A percentile compares a stretch with the other conserved stretches of the same genome.
Evolutionary conservation across 2,888 invertebrate species (phyloP).

Genomic region (Netelia virgata): DNA sequence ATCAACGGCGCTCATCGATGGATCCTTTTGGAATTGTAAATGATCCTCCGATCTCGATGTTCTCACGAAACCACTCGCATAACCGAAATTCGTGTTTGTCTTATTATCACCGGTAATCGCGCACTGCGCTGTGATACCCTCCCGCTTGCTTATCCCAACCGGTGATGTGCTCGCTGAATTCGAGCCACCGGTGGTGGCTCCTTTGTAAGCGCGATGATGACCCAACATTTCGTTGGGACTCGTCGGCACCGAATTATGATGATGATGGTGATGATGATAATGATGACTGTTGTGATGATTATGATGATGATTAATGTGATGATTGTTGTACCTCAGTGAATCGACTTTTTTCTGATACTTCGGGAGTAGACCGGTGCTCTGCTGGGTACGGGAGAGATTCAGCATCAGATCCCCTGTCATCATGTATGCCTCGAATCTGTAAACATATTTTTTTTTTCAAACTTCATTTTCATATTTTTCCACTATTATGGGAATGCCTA

Average conservation of each 20-base stretch:
- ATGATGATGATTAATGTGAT: slow-evolving; percentile 86
- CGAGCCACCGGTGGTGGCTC: slow-evolving; percentile 79
- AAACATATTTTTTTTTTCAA: slow-evolving; percentile 33
- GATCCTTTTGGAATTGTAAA: slow-evolving; percentile 92
- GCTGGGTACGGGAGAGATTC: slow-evolving; percentile 94
- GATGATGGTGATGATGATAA: slow-evolving; percentile 85
- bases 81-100: slow-evolving; percentile 77
- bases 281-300: slow-evolving; percentile 85
- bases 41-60: slow-evolving; percentile 97
- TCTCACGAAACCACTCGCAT: slow-evolving; percentile 89
- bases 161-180: slow-evolving; percentile 87
- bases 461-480: background rate
- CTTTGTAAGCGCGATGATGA: slow-evolving; percentile 86
- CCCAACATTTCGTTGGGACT: slow-evolving; percentile 89
- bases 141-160: slow-evolving; percentile 86
- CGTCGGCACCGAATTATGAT: slow-evolving; percentile 89
- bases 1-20: slow-evolving; percentile 93
- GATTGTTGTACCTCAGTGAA: slow-evolving; percentile 87
- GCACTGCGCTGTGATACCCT: slow-evolving; percentile 76
- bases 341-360: slow-evolving; percentile 87
- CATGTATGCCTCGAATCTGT: slow-evolving; percentile 96
- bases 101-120: slow-evolving; percentile 68
- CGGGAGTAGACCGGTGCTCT: slow-evolving; percentile 88
- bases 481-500: background rate
- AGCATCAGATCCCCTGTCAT: slow-evolving; percentile 99